phyloP scores from a whole-genome alignment of 2,797 vertebrate species.

The Acomys russatus region DNA sequence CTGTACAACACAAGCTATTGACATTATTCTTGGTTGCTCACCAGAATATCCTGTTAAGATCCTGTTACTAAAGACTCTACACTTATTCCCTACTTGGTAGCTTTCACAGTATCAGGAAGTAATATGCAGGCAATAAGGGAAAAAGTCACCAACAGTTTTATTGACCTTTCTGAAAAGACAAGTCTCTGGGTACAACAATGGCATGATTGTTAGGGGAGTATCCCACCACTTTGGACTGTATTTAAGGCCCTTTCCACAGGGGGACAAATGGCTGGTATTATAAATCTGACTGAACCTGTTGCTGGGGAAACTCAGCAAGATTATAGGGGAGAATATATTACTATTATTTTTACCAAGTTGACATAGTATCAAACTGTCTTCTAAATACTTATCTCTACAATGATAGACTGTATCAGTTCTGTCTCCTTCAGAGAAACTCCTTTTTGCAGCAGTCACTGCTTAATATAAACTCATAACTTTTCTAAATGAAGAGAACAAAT shows the following conservation, averaged over 20 bases:
- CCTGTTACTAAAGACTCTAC: neutral
- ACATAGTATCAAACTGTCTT: neutral
- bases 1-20: neutral
- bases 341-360: neutral
- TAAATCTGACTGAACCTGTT: neutral
- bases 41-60: neutral
- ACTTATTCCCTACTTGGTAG: neutral
- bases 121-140: neutral
- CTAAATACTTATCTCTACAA: no score
- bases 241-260: neutral
- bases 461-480: neutral
- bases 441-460: no score
- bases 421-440: neutral
- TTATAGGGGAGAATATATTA: neutral
- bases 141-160: neutral
- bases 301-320: neutral
- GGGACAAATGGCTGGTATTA: neutral
- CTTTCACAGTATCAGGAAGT: neutral
- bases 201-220: neutral
- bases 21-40: neutral
- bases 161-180: neutral
- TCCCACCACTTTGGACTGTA: neutral
- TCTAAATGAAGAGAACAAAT: no score
- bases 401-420: neutral
- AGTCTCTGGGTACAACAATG: neutral